A percentile compares a stretch with the other conserved stretches of the same genome.
Conservation (phyloP, 1,140 invertebrate species). For the Plectus sambesii region DNA sequence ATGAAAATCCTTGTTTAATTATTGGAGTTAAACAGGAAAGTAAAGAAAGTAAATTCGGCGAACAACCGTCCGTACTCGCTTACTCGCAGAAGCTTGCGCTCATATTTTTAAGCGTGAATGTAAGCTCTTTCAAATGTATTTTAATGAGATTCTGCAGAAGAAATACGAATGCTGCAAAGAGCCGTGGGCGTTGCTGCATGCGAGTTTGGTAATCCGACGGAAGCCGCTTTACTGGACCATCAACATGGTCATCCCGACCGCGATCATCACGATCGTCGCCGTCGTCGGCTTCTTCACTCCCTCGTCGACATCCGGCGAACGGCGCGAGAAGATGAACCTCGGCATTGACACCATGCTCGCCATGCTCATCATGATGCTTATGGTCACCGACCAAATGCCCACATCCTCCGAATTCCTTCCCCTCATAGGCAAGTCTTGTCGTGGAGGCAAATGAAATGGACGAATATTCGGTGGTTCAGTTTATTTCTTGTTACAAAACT, state of each 20-base stretch:
- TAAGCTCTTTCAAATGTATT: too few relatives aligned
- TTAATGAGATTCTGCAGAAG: slow-evolving; percentile 23
- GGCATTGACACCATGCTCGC: slow-evolving; percentile 35
- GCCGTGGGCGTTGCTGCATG: slow-evolving; percentile 44
- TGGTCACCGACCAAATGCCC: slow-evolving; percentile 44
- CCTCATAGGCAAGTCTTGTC: slow-evolving; percentile 35
- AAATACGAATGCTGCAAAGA: slow-evolving; percentile 37
- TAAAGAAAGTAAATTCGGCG: too few relatives aligned
- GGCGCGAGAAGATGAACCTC: slow-evolving; percentile 43
- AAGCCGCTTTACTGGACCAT: slow-evolving; percentile 45
- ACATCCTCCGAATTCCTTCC: slow-evolving; percentile 44
- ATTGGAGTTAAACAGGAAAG: too few relatives aligned
- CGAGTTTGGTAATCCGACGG: slow-evolving; percentile 39
- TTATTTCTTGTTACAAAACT: too few relatives aligned
- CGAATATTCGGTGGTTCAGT: too few relatives aligned
- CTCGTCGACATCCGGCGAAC: slow-evolving; percentile 35
- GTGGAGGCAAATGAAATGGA: too few relatives aligned
- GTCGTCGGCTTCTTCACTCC: slow-evolving; percentile 44
- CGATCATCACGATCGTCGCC: slow-evolving; percentile 40
- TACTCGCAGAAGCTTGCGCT: too few relatives aligned
- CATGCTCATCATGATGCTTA: slow-evolving; percentile 29
- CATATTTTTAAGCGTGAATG: too few relatives aligned
- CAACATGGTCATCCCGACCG: slow-evolving; percentile 40
- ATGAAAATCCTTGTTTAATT: too few relatives aligned
- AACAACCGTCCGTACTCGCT: too few relatives aligned